A percentile compares a stretch with the other conserved stretches of the same genome.
These are phyloP conservation scores for Mythimna loreyi DNA, from an alignment of 2,888 invertebrate species.

Conservation along the genomic window DNA sequence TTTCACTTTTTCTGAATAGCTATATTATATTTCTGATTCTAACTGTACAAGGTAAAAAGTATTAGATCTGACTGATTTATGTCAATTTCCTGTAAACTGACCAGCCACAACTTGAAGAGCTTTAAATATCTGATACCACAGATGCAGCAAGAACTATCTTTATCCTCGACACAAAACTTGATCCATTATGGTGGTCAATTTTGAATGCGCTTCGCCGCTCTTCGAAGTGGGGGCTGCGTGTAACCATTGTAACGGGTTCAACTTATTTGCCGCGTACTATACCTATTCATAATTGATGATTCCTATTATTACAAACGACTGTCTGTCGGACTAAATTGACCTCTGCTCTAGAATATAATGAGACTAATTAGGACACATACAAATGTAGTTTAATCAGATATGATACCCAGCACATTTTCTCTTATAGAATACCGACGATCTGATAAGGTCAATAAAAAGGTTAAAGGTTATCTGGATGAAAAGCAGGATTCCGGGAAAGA, in stretches of 20 bases:
- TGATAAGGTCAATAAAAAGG: background rate
- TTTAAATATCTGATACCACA: background rate
- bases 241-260: too few relatives aligned
- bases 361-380: conserved; percentile 29
- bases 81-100: background rate
- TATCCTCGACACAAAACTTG: too few relatives aligned
- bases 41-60: conserved; percentile 2
- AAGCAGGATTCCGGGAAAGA: background rate
- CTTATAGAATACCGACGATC: conserved; percentile 3
- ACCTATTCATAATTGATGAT: background rate
- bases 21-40: background rate
- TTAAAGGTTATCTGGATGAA: background rate
- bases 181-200: too few relatives aligned
- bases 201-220: too few relatives aligned
- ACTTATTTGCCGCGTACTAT: background rate
- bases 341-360: conserved; percentile 39
- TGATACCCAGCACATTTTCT: background rate
- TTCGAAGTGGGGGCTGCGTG: too few relatives aligned
- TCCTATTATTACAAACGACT: conserved; percentile 3
- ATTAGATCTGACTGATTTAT: background rate
- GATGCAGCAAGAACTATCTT: background rate
- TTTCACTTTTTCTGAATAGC: too few relatives aligned
- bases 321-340: conserved; percentile 25
- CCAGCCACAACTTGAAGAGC: background rate
- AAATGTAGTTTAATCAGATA: conserved; percentile 6